Evolutionary conservation across 2,797 vertebrate species (phyloP).

Genomic region (Darevskia mixta): DNA sequence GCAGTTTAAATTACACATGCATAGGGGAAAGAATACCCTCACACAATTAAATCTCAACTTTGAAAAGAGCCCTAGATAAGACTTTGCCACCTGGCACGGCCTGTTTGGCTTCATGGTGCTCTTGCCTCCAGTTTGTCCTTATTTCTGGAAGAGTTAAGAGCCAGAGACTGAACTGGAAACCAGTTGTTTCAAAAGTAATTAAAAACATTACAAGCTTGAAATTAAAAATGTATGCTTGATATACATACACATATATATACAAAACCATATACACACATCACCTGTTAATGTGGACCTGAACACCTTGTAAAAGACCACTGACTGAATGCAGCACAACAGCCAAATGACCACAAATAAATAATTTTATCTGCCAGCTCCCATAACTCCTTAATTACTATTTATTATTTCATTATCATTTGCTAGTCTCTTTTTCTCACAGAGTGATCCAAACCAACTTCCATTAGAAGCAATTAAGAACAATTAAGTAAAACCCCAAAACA

Average conservation of each 20-base stretch:
- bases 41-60: background rate
- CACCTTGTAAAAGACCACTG: background rate
- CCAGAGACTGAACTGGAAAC: background rate
- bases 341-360: slow-evolving; percentile 3
- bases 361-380: no score
- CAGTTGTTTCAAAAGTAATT: background rate
- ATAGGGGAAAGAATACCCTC: background rate
- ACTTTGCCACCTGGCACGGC: slow-evolving; percentile 32
- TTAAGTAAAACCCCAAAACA: no score
- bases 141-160: slow-evolving; percentile 15
- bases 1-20: background rate
- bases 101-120: background rate
- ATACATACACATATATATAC: no score
- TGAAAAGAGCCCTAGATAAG: slow-evolving; percentile 32
- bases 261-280: no score
- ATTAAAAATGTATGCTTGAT: background rate
- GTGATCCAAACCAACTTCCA: no score
- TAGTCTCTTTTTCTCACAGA: no score
- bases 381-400: no score
- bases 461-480: no score
- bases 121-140: slow-evolving; percentile 26
- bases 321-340: background rate
- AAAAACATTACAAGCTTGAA: slow-evolving; percentile 10
- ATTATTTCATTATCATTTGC: no score
- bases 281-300: no score